Evolutionary conservation across 2,797 vertebrate genomes (phyloP), one percentile per base, ranked within the genome.

Genomic region (Tangara arthus): DNA sequence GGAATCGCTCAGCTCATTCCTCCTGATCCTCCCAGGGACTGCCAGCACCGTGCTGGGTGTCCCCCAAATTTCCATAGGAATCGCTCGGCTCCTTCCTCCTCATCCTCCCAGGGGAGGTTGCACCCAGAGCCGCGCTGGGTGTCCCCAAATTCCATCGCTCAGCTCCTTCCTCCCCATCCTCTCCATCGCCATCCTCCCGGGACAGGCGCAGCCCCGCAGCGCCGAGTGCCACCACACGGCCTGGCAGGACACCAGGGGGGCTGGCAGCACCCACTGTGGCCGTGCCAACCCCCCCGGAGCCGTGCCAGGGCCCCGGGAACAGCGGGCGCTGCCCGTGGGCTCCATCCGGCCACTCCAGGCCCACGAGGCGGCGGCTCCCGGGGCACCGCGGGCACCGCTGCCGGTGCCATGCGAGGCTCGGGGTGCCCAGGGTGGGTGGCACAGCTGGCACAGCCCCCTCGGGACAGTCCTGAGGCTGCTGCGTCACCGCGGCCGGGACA

Each of bases 381-480:
- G 35, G 32, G n/a, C 53, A 8, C 27, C 1, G 0, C 0, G 4
- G 4, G 1, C 35, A 6, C 28, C 24, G 18, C 4, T 11, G 13
- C 32, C 6, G 23, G 27, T 8, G 70, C 35, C 23, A 37, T 5
- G 1, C 1, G 5, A 44, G 15, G 34, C 15, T 53, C 37, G 2
- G 39, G 60, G 46, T 1, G 64, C 26, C 15, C 64, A 5, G 30
- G 3, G 24, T 7, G n/a, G 64, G 50, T 64, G 71, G 80, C 55
- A 42, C 77, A 24, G 55, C 63, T 76, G 70, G 78, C 70, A 76
- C 63, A 82, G 42, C 42, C 87, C 78, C 55, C 41, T 16, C 63
- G 35, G 77, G 64, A 66, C 77, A 3, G 7, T 50, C 65, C 84
- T 5, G 77, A 9, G 22, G 86, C 82, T 63, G 86, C 95, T 56